phyloP scores from a whole-genome alignment of 2,888 invertebrate species.

The Spodoptera exigua region DNA sequence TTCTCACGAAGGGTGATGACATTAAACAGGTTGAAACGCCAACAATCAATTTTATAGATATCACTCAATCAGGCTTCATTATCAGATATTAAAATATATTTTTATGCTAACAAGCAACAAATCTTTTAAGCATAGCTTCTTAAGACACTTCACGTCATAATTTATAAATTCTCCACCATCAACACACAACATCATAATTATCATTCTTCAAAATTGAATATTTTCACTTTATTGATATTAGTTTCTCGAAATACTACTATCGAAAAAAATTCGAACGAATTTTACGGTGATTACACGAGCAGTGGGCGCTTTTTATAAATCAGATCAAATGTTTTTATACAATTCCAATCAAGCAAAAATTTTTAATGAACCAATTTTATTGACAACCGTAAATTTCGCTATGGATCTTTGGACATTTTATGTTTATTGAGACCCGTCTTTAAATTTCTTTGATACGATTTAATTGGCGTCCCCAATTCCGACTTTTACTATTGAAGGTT shows the following conservation, averaged over 20 bases:
- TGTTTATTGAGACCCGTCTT: constrained; percentile 70
- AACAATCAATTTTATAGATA: constrained; percentile 58
- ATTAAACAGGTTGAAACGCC: constrained; percentile 45
- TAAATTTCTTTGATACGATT: constrained; percentile 63
- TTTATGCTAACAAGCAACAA: constrained; percentile 57
- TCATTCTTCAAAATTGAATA: constrained; percentile 60
- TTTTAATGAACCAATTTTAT: constrained; percentile 79
- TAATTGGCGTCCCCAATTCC: constrained; percentile 71
- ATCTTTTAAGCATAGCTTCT: constrained; percentile 59
- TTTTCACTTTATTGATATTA: constrained; percentile 62
- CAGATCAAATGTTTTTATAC: constrained; percentile 70
- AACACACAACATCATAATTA: constrained; percentile 49
- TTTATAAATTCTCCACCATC: constrained; percentile 51
- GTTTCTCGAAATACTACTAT: constrained; percentile 49
- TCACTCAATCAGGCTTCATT: constrained; percentile 62
- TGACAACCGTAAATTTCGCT: constrained; percentile 80
- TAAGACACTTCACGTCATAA: constrained; percentile 54
- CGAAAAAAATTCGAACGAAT: constrained; percentile 61
- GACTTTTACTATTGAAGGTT: constrained; percentile 59
- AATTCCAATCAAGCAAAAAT: constrained; percentile 74
- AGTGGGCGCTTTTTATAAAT: constrained; percentile 63
- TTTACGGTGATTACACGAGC: constrained; percentile 66
- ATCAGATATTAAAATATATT: constrained; percentile 54
- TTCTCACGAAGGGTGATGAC: constrained; percentile 42
- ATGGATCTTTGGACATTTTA: constrained; percentile 75